Evolutionary conservation across 2,888 invertebrate species (phyloP), one percentile per base, ranked within the genome.

Genomic region (Ophion costatus): DNA sequence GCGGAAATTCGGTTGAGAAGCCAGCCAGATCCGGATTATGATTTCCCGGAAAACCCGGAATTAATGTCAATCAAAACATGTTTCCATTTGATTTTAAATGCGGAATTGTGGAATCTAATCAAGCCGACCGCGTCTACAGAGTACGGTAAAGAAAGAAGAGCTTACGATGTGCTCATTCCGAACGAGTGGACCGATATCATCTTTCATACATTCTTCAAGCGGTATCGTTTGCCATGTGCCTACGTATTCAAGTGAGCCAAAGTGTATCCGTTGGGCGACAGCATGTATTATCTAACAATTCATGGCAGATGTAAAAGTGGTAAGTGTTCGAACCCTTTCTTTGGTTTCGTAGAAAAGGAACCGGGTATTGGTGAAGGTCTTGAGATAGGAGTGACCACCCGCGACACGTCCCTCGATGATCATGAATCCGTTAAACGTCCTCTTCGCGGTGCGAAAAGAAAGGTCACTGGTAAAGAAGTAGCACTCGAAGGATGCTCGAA

Each of bases 131-230:
- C 42, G 14, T 45, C 71, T 2, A 70, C 71, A 6, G 20, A 66
- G 22, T 77, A 80, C 45, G 71, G 66, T 11, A 45, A 79, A 64
- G 61, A 64, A 57, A 51, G 9, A 5, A 38, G 64, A 61, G 42
- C n/a, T 9, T 82, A 82, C 59, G 57, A 69, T 14, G 57, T 73
- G 20, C 42, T 79, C 10, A 56, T 45, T 20, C 73, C 57, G 57
- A 64, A 45, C 29, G 76, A 64, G 45, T 86, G 86, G 86, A 84
- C 86, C 3, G 74, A 82, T 66, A 69, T 79, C 6, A 70, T 84
- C 14, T 74, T 79, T 17, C 38, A 67, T 20, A 70, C 75, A 6
- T 82, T 86, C 17, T 75, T 42, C 67, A 59, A 56, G 10, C 71
- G 78, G 29, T 79, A 78, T 45, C 51, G 69, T 14, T 71, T 84